phyloP scores from a whole-genome alignment of 2,888 invertebrate genomes.

The Stenodema calcarata region DNA sequence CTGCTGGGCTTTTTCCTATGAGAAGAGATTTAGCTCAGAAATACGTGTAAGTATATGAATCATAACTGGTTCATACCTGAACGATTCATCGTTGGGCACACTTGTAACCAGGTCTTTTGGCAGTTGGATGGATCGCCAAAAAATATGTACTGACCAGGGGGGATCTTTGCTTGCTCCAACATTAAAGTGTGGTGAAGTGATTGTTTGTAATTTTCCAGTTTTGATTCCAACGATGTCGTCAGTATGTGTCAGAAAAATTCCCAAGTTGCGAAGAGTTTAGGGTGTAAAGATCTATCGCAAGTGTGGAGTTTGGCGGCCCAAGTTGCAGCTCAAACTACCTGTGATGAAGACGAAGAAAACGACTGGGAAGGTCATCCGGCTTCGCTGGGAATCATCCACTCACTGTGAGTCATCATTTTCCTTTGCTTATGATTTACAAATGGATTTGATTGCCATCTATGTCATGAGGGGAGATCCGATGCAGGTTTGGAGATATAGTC shows the following conservation, averaged over 20 bases:
- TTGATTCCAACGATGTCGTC: conserved; percentile 62
- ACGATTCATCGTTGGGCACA: no score
- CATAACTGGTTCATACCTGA: no score
- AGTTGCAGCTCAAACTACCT: conserved; percentile 63
- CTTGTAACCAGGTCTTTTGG: no score
- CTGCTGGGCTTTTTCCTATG: conserved; percentile 77
- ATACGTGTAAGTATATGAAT: conserved; percentile 70
- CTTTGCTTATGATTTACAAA: no score
- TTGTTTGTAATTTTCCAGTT: conserved; percentile 60
- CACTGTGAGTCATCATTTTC: conserved; percentile 71
- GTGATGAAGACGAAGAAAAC: conserved; percentile 70
- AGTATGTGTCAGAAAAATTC: conserved; percentile 85
- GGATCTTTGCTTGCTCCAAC: no score
- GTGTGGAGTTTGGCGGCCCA: conserved; percentile 86
- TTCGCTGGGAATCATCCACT: conserved; percentile 82
- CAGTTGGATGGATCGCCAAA: no score
- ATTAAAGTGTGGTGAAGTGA: no score
- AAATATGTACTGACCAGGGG: no score
- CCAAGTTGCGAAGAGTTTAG: conserved; percentile 75
- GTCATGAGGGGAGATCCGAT: no score
- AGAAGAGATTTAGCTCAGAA: conserved; percentile 81
- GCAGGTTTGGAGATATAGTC: no score
- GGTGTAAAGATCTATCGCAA: conserved; percentile 82
- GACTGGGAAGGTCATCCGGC: conserved; percentile 87
- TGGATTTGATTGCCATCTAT: no score